phyloP scores from a whole-genome alignment of 2,797 vertebrate genomes.

The Enteromius anoplus region DNA sequence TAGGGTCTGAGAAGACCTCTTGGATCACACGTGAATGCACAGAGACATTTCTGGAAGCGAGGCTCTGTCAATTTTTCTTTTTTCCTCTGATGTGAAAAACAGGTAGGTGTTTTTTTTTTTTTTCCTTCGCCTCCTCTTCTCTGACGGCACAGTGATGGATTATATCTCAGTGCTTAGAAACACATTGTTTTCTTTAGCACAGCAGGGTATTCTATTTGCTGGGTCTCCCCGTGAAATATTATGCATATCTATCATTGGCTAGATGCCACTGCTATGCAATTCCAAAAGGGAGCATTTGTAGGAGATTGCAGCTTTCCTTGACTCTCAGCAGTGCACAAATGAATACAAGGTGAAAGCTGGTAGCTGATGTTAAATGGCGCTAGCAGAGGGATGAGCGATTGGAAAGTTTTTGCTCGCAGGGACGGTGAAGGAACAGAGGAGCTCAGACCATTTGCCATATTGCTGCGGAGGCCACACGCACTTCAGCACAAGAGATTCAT shows the following conservation, averaged over 20 bases:
- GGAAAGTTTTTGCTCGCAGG: conserved; percentile 36
- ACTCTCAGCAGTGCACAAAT: conserved; percentile 56
- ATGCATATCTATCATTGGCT: conserved; percentile 91
- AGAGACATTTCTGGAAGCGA: conserved; percentile 78
- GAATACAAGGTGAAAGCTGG: conserved; percentile 53
- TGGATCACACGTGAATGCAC: conserved; percentile 80
- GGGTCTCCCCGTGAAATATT: conserved; percentile 93
- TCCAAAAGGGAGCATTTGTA: conserved; percentile 66
- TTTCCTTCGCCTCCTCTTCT: conserved; percentile 66
- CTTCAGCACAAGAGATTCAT: conserved; percentile 47
- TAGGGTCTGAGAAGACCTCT: conserved; percentile 72
- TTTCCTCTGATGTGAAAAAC: conserved; percentile 91
- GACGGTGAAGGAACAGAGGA: conserved; percentile 19
- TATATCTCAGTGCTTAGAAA: conserved; percentile 95
- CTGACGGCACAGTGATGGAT: conserved; percentile 96
- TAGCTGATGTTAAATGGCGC: conserved; percentile 48
- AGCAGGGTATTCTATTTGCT: conserved; percentile 99
- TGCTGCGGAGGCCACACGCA: conserved; percentile 57
- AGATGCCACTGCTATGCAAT: conserved; percentile 80
- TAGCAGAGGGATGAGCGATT: conserved; percentile 22
- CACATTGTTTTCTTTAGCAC: conserved; percentile 99
- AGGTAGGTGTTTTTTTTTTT: conserved; percentile 76
- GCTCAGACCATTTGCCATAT: conserved; percentile 44
- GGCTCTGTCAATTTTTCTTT: conserved; percentile 79
- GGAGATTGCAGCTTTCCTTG: conserved; percentile 64